phyloP scores from a whole-genome alignment of 2,888 invertebrate species.

The Metacarcinus magister region DNA sequence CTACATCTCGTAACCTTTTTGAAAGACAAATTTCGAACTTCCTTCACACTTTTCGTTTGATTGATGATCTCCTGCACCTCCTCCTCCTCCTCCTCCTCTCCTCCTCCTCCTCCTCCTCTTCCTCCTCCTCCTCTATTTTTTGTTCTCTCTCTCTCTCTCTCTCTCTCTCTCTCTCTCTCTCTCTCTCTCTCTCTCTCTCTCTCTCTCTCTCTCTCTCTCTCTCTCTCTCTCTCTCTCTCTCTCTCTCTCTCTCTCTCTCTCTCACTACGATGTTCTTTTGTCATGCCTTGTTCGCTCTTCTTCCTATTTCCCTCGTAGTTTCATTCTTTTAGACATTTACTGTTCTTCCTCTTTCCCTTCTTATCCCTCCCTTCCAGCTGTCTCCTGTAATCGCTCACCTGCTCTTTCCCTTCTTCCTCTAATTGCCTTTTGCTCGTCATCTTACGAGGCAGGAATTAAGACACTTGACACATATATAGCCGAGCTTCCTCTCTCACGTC shows the following conservation, averaged over 20 bases:
- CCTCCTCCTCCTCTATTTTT: neutral
- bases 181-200: neutral
- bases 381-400: neutral
- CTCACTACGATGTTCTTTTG: neutral
- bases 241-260: slow-evolving; percentile 19
- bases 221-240: slow-evolving; percentile 6
- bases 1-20: too few relatives aligned
- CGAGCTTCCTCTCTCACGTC: slow-evolving; percentile 43
- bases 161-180: neutral
- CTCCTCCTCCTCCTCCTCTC: neutral
- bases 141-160: neutral
- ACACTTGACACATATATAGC: neutral
- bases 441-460: slow-evolving; percentile 19
- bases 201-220: slow-evolving; percentile 28
- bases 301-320: neutral
- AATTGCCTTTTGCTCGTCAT: neutral
- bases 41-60: too few relatives aligned
- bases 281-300: neutral
- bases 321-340: neutral
- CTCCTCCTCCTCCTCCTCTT: neutral
- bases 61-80: too few relatives aligned
- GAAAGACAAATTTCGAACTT: too few relatives aligned
- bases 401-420: neutral
- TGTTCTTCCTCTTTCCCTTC: neutral
- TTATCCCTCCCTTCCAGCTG: neutral